phyloP scores from a whole-genome alignment of 1,140 invertebrate species.

The Drosophila suzukii region DNA sequence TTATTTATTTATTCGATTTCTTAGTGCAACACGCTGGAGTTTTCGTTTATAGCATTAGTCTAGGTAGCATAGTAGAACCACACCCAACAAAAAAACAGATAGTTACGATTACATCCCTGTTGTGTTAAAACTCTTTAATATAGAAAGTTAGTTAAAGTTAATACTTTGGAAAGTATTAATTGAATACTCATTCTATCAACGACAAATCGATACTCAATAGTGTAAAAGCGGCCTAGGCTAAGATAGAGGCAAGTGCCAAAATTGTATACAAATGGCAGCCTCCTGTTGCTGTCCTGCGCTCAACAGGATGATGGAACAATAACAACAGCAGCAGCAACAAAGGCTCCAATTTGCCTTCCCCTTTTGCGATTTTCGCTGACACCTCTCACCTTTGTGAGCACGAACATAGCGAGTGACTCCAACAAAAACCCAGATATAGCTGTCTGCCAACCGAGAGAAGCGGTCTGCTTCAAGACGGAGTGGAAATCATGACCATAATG shows the following conservation, averaged over 20 bases:
- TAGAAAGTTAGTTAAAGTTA: too few species aligned
- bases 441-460: neutral
- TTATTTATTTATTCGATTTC: too few species aligned
- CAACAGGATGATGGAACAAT: constrained; percentile 52
- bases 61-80: too few species aligned
- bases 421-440: constrained; percentile 17
- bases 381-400: constrained; percentile 53
- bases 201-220: too few species aligned
- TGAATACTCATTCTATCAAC: too few species aligned
- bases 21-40: too few species aligned
- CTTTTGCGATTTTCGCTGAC: constrained; percentile 59
- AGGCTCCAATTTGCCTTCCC: constrained; percentile 51
- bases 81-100: too few species aligned
- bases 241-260: constrained; percentile 48
- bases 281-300: constrained; percentile 57
- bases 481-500: constrained; percentile 58
- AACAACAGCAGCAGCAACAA: constrained; percentile 30
- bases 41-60: too few species aligned
- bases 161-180: too few species aligned
- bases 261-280: constrained; percentile 38
- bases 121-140: too few species aligned
- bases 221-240: neutral
- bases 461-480: constrained; percentile 2
- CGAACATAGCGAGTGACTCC: constrained; percentile 21
- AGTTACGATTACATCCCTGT: too few species aligned